A percentile compares a stretch with the other conserved stretches of the same genome.
Evolutionary conservation across 2,888 invertebrate species (phyloP).

Genomic region (Agrochola circellaris): DNA sequence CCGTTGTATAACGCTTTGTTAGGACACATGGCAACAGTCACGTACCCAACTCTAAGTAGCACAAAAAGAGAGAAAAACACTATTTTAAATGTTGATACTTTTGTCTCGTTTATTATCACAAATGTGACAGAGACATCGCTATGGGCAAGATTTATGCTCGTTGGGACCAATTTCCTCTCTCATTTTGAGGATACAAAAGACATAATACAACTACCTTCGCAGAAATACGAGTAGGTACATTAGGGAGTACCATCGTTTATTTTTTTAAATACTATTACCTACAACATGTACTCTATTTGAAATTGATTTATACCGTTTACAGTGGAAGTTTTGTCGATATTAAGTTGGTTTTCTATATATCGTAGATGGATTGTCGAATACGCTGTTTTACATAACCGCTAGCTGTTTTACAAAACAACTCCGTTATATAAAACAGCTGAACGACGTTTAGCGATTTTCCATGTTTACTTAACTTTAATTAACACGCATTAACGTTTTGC

Average conservation of each 20-base stretch:
- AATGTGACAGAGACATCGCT: slow-evolving; percentile 63
- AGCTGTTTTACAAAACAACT: too few species aligned
- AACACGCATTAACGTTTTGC: neutral
- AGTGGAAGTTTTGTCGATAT: slow-evolving; percentile 17
- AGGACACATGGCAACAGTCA: slow-evolving; percentile 44
- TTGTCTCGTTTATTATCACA: slow-evolving; percentile 64
- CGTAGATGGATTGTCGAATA: too few species aligned
- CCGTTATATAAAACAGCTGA: neutral
- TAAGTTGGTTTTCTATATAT: slow-evolving; percentile 15
- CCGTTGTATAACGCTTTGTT: slow-evolving; percentile 53
- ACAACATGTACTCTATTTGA: neutral
- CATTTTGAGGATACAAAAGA: slow-evolving; percentile 54
- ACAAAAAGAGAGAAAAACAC: slow-evolving; percentile 45
- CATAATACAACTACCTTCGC: slow-evolving; percentile 45
- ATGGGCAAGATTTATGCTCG: slow-evolving; percentile 57
- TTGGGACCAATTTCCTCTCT: slow-evolving; percentile 55
- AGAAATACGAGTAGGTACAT: slow-evolving; percentile 29
- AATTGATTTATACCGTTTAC: slow-evolving; percentile 20
- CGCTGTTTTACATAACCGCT: too few species aligned
- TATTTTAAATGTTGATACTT: slow-evolving; percentile 63
- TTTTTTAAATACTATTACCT: slow-evolving; percentile 28
- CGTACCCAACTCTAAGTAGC: slow-evolving; percentile 40
- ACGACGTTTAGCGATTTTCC: neutral
- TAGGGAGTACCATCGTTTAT: slow-evolving; percentile 42
- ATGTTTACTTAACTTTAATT: too few species aligned